phyloP scores from a whole-genome alignment of 2,113 vertebrate genomes.

The Odontophorus gujanensis region DNA sequence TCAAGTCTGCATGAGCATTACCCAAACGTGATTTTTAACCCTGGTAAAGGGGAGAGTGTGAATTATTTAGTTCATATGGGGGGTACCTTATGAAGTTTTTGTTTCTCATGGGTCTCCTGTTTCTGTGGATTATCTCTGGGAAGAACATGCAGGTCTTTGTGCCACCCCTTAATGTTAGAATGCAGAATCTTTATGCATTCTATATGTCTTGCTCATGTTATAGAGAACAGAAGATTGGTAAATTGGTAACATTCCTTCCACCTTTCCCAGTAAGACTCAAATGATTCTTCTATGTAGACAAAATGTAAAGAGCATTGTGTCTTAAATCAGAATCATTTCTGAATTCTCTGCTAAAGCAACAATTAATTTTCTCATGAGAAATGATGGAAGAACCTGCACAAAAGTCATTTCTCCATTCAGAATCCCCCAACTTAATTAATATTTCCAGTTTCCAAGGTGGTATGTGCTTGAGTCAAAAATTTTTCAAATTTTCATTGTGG shows the following conservation, averaged over 20 bases:
- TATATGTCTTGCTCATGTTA: not conserved
- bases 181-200: not conserved
- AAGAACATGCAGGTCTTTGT: not conserved
- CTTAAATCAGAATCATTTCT: not conserved
- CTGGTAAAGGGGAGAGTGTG: not conserved
- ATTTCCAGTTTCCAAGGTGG: not conserved
- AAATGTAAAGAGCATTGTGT: not conserved
- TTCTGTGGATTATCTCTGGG: not conserved
- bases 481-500: not conserved
- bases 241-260: not conserved
- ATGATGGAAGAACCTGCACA: not conserved
- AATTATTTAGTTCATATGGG: not conserved
- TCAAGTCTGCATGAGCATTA: not conserved
- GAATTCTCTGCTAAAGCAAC: not conserved
- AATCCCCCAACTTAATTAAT: conserved; percentile 8
- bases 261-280: not conserved
- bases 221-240: not conserved
- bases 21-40: conserved; percentile 2
- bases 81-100: not conserved
- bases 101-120: not conserved
- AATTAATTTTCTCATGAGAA: not conserved
- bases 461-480: not conserved
- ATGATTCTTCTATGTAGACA: not conserved
- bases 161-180: not conserved
- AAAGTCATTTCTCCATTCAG: conserved; percentile 26